Conservation (phyloP, 2,888 invertebrate species). For the Pollenia angustigena region DNA sequence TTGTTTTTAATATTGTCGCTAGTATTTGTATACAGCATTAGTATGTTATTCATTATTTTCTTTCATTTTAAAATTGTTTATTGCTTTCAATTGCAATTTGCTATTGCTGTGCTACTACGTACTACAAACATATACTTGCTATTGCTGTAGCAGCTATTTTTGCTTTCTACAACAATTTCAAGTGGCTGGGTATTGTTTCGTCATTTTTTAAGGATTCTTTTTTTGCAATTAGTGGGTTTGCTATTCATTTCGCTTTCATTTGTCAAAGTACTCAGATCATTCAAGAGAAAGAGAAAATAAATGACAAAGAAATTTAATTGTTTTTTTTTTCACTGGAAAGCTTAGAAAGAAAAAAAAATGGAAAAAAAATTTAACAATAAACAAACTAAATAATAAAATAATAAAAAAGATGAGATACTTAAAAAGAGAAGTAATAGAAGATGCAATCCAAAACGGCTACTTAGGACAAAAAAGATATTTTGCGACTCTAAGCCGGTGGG, state of each 20-base stretch:
- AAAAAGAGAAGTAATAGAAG: no score
- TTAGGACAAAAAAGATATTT: no score
- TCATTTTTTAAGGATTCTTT: slow-evolving; percentile 23
- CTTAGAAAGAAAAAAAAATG: not conserved
- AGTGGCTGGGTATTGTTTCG: slow-evolving; percentile 49
- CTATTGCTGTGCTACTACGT: not conserved
- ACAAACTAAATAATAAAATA: no score
- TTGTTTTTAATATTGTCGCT: slow-evolving; percentile 5
- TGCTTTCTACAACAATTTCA: slow-evolving; percentile 39
- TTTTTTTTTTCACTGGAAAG: not conserved
- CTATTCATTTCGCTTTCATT: slow-evolving; percentile 36
- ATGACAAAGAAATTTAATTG: slow-evolving; percentile 43
- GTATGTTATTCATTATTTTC: slow-evolving; percentile 54
- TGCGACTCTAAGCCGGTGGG: no score
- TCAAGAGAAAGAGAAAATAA: not conserved
- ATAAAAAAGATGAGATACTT: no score
- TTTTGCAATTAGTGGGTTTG: slow-evolving; percentile 54
- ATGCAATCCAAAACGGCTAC: no score
- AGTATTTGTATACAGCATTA: slow-evolving; percentile 34
- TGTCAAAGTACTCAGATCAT: slow-evolving; percentile 5
- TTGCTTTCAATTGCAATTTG: slow-evolving; percentile 46
- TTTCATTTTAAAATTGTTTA: slow-evolving; percentile 27
- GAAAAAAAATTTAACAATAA: not conserved
- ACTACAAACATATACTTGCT: not conserved
- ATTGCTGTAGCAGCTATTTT: not conserved